Evolutionary conservation across 1,140 invertebrate species (phyloP), one percentile per base, ranked within the genome.

Genomic region (Drosophila baimaii): DNA sequence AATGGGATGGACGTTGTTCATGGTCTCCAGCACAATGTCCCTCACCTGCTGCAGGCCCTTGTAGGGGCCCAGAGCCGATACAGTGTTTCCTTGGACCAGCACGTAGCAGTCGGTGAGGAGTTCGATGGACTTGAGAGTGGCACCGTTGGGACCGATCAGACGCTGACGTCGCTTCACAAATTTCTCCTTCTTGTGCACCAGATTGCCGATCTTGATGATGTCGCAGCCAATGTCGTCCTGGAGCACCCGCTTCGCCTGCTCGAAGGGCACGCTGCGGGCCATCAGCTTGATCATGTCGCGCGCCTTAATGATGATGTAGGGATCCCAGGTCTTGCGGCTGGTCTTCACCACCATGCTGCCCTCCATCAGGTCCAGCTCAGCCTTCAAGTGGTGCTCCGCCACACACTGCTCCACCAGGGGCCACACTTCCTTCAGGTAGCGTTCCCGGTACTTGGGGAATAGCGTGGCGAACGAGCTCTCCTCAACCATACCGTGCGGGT

Each of bases 1-100:
- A 91, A 99, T 98, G n/a, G 99, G 99, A 94, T 99, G 99, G 66
- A 99, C 95, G 92, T 99, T 99, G 89, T 98, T 98, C 98, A 99
- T 99, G 3, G 98, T 99, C 82, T 99, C 98, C 91, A 97, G 95
- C 7, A 98, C 97, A 83, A 99, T 97, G 89, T 96, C 95, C 71
- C 98, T 93, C 0, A 98, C 97, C 92, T 99, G 97, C 81, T 97
- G 95, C 6, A 99, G 92, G 13, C 99, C 99, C 93, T 96, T 97
- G 90, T 99, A 97, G 23, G 98, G 98, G 0, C 99, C 99, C 15
- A 99, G 93, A 4, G 97, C 97, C 17, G 98, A 95, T 1, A 99
- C 99, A n/a, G 99, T 99, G 84, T 98, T 97, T 3, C 99, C 99
- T 93, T 99, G 98, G 4, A 99, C 98, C 19, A 99, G 93, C 0